Evolutionary conservation across 1,140 invertebrate species (phyloP).

Genomic region (Drosophila aff.): DNA sequence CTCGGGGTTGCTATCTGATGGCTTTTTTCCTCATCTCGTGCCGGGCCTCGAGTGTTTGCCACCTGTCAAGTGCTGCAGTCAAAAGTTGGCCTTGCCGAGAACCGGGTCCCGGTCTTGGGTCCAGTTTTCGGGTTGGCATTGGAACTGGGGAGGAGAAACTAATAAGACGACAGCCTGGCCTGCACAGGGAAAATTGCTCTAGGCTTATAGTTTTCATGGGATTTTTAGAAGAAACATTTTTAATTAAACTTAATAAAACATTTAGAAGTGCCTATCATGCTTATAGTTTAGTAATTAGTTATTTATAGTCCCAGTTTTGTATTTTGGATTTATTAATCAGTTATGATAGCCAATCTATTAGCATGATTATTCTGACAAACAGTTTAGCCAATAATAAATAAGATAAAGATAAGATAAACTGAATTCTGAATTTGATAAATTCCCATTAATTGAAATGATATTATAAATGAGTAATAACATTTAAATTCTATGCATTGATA

Average conservation of each 20-base stretch:
- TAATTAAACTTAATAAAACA: not conserved
- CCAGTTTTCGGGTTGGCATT: constrained; percentile 17
- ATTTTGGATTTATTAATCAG: not conserved
- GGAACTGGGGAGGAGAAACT: constrained; percentile 1
- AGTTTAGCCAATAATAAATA: not conserved
- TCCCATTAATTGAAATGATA: not conserved
- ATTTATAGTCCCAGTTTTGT: too few relatives aligned
- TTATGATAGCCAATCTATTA: not conserved
- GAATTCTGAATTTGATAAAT: not conserved
- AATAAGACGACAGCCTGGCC: constrained; percentile 44
- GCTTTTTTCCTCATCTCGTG: constrained; percentile 48
- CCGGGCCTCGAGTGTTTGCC: constrained; percentile 56
- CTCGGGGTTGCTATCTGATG: constrained; percentile 50
- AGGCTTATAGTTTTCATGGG: too few relatives aligned
- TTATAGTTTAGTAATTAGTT: not conserved
- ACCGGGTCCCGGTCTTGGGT: constrained; percentile 17
- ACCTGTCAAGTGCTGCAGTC: constrained; percentile 69
- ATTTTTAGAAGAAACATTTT: too few relatives aligned
- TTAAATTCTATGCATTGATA: too few relatives aligned
- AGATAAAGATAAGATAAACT: too few relatives aligned
- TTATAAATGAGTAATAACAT: not conserved
- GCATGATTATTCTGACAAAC: too few relatives aligned
- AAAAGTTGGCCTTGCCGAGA: constrained; percentile 39
- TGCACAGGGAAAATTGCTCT: constrained; percentile 10
- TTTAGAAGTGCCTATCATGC: not conserved